Evolutionary conservation across 2,113 vertebrate species (phyloP).

Genomic region (Trogon surrucura): DNA sequence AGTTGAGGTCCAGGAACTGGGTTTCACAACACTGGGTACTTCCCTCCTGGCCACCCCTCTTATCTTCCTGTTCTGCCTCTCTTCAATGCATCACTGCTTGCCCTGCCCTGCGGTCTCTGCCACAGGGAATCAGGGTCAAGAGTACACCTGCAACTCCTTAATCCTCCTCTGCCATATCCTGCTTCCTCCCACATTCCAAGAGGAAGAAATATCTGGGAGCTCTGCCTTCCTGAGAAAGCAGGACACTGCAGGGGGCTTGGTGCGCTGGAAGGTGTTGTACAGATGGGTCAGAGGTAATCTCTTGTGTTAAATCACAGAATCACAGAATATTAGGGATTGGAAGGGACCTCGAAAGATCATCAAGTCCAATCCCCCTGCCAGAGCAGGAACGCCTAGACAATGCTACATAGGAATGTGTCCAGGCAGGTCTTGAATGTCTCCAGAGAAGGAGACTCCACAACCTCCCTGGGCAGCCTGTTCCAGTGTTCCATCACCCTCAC

Average conservation of each 20-base stretch:
- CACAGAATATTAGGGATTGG: too few species aligned
- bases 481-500: too few species aligned
- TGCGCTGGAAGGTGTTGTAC: neutral
- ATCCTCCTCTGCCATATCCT: neutral
- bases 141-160: neutral
- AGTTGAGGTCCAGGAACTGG: neutral
- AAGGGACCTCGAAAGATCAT: too few species aligned
- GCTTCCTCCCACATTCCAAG: neutral
- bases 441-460: too few species aligned
- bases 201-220: neutral
- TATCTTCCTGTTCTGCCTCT: neutral
- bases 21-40: fast-evolving
- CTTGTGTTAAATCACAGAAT: neutral
- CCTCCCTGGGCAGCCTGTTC: too few species aligned
- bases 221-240: neutral
- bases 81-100: neutral
- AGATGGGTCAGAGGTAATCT: neutral
- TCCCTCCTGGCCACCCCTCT: neutral
- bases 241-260: fast-evolving
- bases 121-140: neutral
- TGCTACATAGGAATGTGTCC: too few species aligned
- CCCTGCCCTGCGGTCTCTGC: neutral
- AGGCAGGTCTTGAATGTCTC: too few species aligned
- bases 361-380: too few species aligned
- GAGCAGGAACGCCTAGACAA: too few species aligned